Base-by-base conservation (phyloP, 2,113 vertebrate genomes). In the Stercorarius parasiticus region DNA sequence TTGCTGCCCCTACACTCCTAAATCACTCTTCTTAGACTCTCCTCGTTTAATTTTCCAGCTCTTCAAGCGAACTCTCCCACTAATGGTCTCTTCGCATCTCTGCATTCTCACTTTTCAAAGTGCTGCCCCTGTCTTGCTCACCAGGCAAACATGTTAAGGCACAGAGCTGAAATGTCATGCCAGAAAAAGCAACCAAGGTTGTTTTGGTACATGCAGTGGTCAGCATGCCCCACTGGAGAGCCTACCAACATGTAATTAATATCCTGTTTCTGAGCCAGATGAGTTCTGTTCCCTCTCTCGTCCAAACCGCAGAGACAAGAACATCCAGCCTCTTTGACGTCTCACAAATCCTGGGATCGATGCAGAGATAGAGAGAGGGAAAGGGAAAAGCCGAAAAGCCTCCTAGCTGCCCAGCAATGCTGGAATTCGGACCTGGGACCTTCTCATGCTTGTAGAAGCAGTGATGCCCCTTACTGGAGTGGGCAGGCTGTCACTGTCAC, bases 101-200 rank as follows among this genome's bases (percentile, higher is more conserved):
- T 80, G 81, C 11, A 1, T 29, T 90, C 78, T 73, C 66, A 32
- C 52, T 82, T 92, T 78, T 76, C 62, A 61, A 89, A 94, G 67
- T 62, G 61, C 53, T 92, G 61, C 49, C 77, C 49, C 80, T 73
- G 73, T 95, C 66, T 85, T 66, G 40, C 22, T 91, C 88, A 72
- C 66, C 67, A 67, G 30, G n/a, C 45, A 82, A 88, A 79, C 58
- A 61, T 58, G 42, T 72, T 53, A 88, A 79, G 53, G 81, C 84
- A 93, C 5, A 2, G 86, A 95, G 27, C 70, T 85, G 86, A 85
- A 95, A 72, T 30, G 30, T 20, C 70, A 82, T 18, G 62, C 94
- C 93, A 97, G 86, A 79, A 89, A 96, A 95, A 95, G 91, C 93
- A 97, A 45, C 66, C 38, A 26, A 69, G 30, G 29, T 53, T 94